Percentiles rank a stretch among this genome's conserved stretches.
Evolutionary conservation across 2,888 invertebrate species (phyloP).

Genomic region (Meta bourneti): DNA sequence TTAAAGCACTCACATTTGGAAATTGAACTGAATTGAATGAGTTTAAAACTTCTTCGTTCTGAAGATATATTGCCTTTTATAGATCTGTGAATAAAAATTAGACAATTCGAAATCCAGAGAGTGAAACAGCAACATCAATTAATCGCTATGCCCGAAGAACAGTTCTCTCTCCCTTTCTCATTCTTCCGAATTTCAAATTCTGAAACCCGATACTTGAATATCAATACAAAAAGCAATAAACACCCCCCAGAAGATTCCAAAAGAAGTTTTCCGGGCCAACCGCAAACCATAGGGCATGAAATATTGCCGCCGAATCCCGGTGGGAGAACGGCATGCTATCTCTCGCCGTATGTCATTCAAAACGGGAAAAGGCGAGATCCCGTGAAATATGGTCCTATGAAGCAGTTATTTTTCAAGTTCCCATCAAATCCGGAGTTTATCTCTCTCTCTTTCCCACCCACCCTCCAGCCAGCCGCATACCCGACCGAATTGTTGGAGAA

Average conservation of each 20-base stretch:
- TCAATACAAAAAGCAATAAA: slow-evolving; percentile 1
- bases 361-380: slow-evolving; percentile 41
- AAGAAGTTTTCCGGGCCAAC: not conserved
- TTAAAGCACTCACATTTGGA: too few relatives aligned
- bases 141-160: too few relatives aligned
- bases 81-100: too few relatives aligned
- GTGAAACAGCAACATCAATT: too few relatives aligned
- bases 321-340: slow-evolving; percentile 17
- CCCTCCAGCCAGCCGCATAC: too few relatives aligned
- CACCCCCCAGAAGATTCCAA: not conserved
- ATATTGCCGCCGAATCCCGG: slow-evolving; percentile 46
- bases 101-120: too few relatives aligned
- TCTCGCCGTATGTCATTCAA: slow-evolving; percentile 44
- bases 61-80: too few relatives aligned
- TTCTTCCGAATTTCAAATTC: too few relatives aligned
- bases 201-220: not conserved
- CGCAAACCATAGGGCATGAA: slow-evolving; percentile 30
- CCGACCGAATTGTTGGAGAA: not conserved
- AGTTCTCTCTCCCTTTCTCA: too few relatives aligned
- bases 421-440: slow-evolving; percentile 67
- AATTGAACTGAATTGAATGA: too few relatives aligned
- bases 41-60: too few relatives aligned
- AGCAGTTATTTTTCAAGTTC: slow-evolving; percentile 69
- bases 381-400: slow-evolving; percentile 69
- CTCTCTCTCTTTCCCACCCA: not conserved